Conservation (phyloP, 1,140 invertebrate genomes). For the Dendroctonus ponderosae region DNA sequence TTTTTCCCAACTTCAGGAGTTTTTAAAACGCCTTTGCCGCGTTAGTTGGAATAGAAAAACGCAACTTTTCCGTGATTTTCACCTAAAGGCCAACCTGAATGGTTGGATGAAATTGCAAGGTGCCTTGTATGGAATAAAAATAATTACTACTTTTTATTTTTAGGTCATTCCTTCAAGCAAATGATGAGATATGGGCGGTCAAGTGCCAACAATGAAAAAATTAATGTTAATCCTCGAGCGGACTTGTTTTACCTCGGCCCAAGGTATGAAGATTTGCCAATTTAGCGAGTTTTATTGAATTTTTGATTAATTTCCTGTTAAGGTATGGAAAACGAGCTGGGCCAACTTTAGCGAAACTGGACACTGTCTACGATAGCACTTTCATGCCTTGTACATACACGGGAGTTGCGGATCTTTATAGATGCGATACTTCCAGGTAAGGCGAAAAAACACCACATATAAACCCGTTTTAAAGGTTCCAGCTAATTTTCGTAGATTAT, state of each 20-base stretch:
- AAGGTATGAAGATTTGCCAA: constrained; percentile 17
- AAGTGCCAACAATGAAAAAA: constrained; percentile 29
- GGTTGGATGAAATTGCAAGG: too few relatives aligned
- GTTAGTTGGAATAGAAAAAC: too few relatives aligned
- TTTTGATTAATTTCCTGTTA: constrained; percentile 4
- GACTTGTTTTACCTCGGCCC: constrained; percentile 38
- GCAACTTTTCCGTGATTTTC: too few relatives aligned
- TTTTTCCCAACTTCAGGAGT: constrained; percentile 6
- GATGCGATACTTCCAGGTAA: constrained; percentile 45
- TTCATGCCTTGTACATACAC: constrained; percentile 41
- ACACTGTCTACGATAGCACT: constrained; percentile 29
- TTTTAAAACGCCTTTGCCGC: too few relatives aligned
- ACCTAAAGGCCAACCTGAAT: too few relatives aligned
- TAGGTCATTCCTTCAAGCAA: constrained; percentile 33
- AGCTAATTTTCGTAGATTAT: too few relatives aligned
- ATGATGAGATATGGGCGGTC: constrained; percentile 39
- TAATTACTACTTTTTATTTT: background rate
- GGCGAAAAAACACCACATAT: too few relatives aligned
- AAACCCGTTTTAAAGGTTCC: too few relatives aligned
- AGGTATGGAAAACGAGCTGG: constrained; percentile 45
- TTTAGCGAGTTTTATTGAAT: too few relatives aligned
- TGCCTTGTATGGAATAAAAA: background rate
- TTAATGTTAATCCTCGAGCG: constrained; percentile 36
- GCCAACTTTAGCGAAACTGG: constrained; percentile 26
- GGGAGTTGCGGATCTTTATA: constrained; percentile 43